Evolutionary conservation across 1,140 invertebrate species (phyloP).

Genomic region (Teleopsis dalmanni): DNA sequence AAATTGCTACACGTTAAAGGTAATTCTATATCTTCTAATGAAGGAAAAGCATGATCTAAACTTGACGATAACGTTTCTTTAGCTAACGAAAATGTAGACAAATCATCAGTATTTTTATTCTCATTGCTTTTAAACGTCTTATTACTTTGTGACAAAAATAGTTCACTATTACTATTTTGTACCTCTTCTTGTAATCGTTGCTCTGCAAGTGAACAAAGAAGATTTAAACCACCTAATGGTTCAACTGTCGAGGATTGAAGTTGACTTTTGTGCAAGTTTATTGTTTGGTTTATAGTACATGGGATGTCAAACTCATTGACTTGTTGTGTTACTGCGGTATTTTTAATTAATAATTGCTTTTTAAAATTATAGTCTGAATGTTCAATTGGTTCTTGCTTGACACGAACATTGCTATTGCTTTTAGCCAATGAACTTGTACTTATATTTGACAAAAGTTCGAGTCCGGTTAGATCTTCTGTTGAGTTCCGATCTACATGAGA

Average conservation of each 20-base stretch:
- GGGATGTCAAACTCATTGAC: neutral
- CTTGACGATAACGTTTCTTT: neutral
- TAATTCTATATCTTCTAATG: slow-evolving; percentile 38
- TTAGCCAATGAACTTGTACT: slow-evolving; percentile 67
- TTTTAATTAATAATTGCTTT: no score
- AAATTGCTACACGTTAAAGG: slow-evolving; percentile 24
- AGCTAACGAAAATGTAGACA: neutral
- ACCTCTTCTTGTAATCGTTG: slow-evolving; percentile 66
- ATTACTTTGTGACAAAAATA: no score
- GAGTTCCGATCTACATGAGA: no score
- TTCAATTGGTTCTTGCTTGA: slow-evolving; percentile 40
- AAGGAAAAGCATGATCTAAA: slow-evolving; percentile 19
- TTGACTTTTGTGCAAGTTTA: neutral
- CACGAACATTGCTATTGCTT: slow-evolving; percentile 26
- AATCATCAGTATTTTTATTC: neutral
- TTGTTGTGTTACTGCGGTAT: neutral
- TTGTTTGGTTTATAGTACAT: neutral
- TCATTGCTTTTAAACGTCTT: no score
- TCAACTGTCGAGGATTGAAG: slow-evolving; percentile 21
- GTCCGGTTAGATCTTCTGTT: slow-evolving; percentile 63
- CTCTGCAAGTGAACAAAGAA: slow-evolving; percentile 77
- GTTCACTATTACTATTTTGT: slow-evolving; percentile 16
- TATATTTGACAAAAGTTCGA: slow-evolving; percentile 68
- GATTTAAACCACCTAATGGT: slow-evolving; percentile 62
- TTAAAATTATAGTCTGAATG: no score